phyloP scores from a whole-genome alignment of 2,888 invertebrate genomes.

The Agapetus fuscipes region DNA sequence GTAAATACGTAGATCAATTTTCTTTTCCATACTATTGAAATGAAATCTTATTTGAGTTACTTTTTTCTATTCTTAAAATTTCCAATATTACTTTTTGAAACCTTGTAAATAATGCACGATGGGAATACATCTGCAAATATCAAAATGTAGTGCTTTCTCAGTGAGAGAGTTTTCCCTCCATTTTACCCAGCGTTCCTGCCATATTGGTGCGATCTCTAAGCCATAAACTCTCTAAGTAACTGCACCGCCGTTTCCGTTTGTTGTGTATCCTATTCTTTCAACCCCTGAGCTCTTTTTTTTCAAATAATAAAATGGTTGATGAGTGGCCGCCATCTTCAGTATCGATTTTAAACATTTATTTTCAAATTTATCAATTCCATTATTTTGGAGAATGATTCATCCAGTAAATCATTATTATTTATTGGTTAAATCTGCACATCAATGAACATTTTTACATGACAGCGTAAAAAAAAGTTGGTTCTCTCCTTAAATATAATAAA shows the following conservation, averaged over 20 bases:
- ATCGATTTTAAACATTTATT: too few species aligned
- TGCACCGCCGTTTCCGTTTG: slow-evolving; percentile 7
- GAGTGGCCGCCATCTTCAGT: too few species aligned
- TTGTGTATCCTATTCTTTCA: background rate
- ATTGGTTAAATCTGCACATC: too few species aligned
- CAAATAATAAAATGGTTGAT: background rate
- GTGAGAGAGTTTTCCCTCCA: slow-evolving; percentile 13
- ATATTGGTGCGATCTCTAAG: slow-evolving; percentile 13
- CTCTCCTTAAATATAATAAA: too few species aligned
- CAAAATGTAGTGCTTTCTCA: slow-evolving; percentile 12
- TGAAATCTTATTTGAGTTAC: background rate
- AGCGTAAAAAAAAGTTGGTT: too few species aligned
- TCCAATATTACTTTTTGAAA: too few species aligned
- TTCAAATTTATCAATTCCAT: background rate
- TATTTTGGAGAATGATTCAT: too few species aligned
- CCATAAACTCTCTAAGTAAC: slow-evolving; percentile 17
- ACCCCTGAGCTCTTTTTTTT: background rate
- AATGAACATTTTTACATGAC: too few species aligned
- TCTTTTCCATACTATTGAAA: background rate
- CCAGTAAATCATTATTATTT: too few species aligned
- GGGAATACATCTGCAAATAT: too few species aligned
- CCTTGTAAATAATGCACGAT: too few species aligned
- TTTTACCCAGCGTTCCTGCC: slow-evolving; percentile 12
- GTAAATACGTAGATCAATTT: background rate
- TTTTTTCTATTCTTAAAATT: too few species aligned